Evolutionary conservation across 2,797 vertebrate species (phyloP), one percentile per base, ranked within the genome.

Genomic region (Acanthornis magna): DNA sequence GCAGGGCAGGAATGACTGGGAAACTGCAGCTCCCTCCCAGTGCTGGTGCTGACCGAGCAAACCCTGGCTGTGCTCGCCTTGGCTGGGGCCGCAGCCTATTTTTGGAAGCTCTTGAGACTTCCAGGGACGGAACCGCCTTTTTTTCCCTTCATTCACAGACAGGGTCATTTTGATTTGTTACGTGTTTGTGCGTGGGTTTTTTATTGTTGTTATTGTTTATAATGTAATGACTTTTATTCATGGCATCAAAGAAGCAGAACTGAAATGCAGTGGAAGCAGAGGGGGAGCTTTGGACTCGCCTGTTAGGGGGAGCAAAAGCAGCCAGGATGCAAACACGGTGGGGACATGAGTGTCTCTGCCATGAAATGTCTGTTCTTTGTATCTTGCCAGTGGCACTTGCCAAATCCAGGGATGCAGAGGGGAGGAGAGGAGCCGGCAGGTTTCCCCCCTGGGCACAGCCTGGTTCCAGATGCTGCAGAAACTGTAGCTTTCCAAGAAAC

Each of bases 21-120:
- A 88, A 94, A 29, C 36, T 0, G 0, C 40, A 16, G 85, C 72
- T 92, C 71, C 71, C 40, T 78, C 62, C 74, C 7, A 0, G n/a
- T 9, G 34, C 76, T 83, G 92, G 85, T 30, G 0, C 47, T 40
- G 87, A 53, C 58, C 4, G 10, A 93, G 91, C 75, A 83, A 84
- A 68, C 73, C 85, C 80, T 75, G 96, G 93, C 87, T 65, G 47
- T 0, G 29, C 82, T 74, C 32, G 8, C 82, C 71, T 88, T 95
- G 95, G 63, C 95, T 36, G 53, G 82, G 61, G 61, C 66, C 0
- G 0, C 58, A 77, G 76, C 72, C 95, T 96, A 88, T 92, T 95
- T 95, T 93, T 96, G 92, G 96, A 96, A 88, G 88, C 79, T 96
- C 87, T 73, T 5, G 9, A 93, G 89, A 47, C 60, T 88, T 90